Percentiles rank a stretch among this genome's conserved stretches.
Conservation (phyloP, 2,113 vertebrate genomes). For the Tylochromis polylepis region DNA sequence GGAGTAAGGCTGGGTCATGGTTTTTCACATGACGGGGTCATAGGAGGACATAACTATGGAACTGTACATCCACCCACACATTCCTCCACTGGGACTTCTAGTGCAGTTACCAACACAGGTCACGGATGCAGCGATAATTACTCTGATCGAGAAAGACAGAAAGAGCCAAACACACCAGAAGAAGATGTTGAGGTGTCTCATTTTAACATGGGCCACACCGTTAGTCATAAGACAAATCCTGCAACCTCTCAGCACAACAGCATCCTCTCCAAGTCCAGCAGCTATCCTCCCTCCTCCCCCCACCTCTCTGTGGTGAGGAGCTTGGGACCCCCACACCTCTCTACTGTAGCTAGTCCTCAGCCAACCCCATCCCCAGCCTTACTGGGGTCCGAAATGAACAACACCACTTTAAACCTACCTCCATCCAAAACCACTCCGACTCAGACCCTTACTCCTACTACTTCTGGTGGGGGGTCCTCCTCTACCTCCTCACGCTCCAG, state of each 20-base stretch:
- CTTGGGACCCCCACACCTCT: constrained; percentile 42
- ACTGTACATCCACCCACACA: constrained; percentile 48
- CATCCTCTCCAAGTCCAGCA: constrained; percentile 65
- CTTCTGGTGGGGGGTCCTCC: constrained; percentile 60
- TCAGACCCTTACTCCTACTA: constrained; percentile 58
- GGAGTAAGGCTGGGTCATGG: constrained; percentile 40
- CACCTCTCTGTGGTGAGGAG: constrained; percentile 61
- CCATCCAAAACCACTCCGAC: constrained; percentile 61
- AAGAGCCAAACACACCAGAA: constrained; percentile 64
- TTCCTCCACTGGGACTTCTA: constrained; percentile 32
- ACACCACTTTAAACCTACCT: constrained; percentile 51
- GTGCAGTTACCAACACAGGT: constrained; percentile 1
- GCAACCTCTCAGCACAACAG: constrained; percentile 55
- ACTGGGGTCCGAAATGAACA: constrained; percentile 42
- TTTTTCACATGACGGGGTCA: constrained; percentile 44
- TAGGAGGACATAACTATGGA: constrained; percentile 48
- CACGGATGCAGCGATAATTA: constrained; percentile 13
- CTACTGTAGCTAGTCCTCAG: constrained; percentile 50
- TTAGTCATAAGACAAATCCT: constrained; percentile 20
- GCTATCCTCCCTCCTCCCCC: constrained; percentile 53
- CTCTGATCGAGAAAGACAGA: constrained; percentile 50
- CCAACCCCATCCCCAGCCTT: constrained; percentile 41
- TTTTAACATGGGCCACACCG: constrained; percentile 62
- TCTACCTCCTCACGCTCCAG: constrained; percentile 78
- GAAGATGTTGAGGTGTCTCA: constrained; percentile 73